Base-by-base conservation (phyloP, 2,888 invertebrate species). In the Drosophila bunnanda region DNA sequence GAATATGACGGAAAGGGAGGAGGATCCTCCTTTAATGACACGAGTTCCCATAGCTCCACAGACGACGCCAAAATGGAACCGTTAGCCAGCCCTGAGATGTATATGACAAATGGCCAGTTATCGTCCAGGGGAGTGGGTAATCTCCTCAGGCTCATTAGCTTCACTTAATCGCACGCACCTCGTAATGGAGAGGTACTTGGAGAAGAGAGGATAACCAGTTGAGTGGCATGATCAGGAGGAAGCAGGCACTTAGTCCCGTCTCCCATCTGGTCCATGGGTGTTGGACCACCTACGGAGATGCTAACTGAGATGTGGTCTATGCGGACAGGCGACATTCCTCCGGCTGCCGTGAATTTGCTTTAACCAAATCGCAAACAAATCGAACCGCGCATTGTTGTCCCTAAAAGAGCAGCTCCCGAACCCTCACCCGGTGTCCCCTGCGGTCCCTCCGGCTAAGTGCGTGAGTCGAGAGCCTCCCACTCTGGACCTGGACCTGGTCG, bases 361-460 rank as follows among this genome's bases (percentile, higher is more conserved):
- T 65, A 67, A 75, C 84, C 73, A 83, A 88, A 88, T 88, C 76
- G 81, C 82, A 71, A 76, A 86, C 88, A 85, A 85, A 85, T 85
- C 83, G 87, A 76, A n/a, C 64, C 73, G 64, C 84, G 61, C 46
- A 67, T 66, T 78, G 77, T 57, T 55, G 44, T 58, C 81, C 82
- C 69, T 85, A 69, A 80, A 79, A 75, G 85, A 62, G n/a, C 38
- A 53, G 41, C 39, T n/a, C 25, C 36, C 5, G 12, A 8, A 25
- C 17, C 36, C 38, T 15, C 46, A 15, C 30, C 52, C 30, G 48
- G 43, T n/a, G n/a, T 38, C 66, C 46, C 38, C 48, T 5, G n/a
- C 10, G 8, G 30, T 43, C 20, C 28, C 30, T 13, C 17, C 34
- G 9, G 13, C 41, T 32, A 28, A 68, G 81, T 84, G 82, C 82